These are phyloP conservation scores for Herpetotheres cachinnans DNA, from an alignment of 2,113 vertebrate species.

Conservation along the genomic window DNA sequence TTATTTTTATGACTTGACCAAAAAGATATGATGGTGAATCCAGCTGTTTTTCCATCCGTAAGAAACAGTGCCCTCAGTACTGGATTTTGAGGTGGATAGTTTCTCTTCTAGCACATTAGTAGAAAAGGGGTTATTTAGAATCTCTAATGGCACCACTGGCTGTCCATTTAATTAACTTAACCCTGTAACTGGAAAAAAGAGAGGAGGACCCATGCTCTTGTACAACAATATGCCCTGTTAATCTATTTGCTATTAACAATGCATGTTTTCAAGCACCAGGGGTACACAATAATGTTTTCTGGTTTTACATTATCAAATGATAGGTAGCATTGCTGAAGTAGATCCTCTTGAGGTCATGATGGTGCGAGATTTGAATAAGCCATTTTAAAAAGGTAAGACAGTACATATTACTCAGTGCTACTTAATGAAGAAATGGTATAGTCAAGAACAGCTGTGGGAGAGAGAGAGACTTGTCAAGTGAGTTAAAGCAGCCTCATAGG, in stretches of 20 bases:
- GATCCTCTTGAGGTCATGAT: background rate
- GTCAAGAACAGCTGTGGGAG: background rate
- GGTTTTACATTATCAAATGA: background rate
- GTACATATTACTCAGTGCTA: background rate
- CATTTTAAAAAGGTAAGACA: background rate
- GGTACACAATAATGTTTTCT: background rate
- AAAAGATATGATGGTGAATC: background rate
- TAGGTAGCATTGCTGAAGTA: background rate
- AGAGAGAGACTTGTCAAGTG: background rate
- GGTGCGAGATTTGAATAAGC: background rate
- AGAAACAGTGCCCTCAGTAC: background rate
- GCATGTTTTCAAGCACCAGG: background rate
- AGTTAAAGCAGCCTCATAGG: background rate
- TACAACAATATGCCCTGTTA: background rate
- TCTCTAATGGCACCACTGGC: background rate
- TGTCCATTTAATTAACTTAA: background rate
- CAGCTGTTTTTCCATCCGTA: accelerated
- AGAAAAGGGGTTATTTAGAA: background rate
- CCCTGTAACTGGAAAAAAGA: background rate
- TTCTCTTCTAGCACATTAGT: background rate
- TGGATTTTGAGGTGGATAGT: background rate
- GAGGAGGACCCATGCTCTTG: background rate
- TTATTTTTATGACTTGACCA: background rate
- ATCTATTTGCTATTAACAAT: background rate
- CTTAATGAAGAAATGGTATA: background rate